phyloP scores from a whole-genome alignment of 2,888 invertebrate genomes.

The Cacoxenus indagator region DNA sequence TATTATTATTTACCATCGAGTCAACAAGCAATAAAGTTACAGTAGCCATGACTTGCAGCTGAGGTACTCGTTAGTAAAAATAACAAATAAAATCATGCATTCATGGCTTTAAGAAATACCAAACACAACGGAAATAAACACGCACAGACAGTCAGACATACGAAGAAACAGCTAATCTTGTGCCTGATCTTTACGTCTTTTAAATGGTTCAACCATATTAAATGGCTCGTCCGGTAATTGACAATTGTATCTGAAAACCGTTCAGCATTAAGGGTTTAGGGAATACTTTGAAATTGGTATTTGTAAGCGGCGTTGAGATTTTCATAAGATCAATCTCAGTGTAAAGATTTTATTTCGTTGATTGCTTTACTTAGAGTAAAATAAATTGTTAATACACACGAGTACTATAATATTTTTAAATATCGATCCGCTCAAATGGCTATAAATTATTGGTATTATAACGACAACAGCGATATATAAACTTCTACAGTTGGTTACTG shows the following conservation, averaged over 20 bases:
- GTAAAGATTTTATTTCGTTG: too few species aligned
- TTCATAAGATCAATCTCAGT: too few species aligned
- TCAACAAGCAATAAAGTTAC: neutral
- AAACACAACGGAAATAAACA: neutral
- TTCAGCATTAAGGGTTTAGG: too few species aligned
- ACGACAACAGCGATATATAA: too few species aligned
- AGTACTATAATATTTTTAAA: too few species aligned
- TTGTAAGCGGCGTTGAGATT: too few species aligned
- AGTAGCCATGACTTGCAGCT: neutral
- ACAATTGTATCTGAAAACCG: constrained; percentile 36
- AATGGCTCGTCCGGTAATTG: constrained; percentile 60
- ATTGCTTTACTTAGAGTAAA: too few species aligned
- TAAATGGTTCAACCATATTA: constrained; percentile 48
- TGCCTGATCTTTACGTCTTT: constrained; percentile 39
- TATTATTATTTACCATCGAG: neutral
- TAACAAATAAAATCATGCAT: neutral
- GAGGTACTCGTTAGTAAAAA: neutral
- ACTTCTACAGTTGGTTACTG: too few species aligned
- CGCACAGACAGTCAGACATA: neutral
- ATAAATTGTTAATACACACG: too few species aligned
- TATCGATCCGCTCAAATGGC: too few species aligned
- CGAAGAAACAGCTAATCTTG: neutral
- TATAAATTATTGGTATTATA: too few species aligned
- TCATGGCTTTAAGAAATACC: neutral
- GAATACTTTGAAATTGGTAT: too few species aligned